phyloP scores from a whole-genome alignment of 2,113 vertebrate genomes.

The Pionites leucogaster region DNA sequence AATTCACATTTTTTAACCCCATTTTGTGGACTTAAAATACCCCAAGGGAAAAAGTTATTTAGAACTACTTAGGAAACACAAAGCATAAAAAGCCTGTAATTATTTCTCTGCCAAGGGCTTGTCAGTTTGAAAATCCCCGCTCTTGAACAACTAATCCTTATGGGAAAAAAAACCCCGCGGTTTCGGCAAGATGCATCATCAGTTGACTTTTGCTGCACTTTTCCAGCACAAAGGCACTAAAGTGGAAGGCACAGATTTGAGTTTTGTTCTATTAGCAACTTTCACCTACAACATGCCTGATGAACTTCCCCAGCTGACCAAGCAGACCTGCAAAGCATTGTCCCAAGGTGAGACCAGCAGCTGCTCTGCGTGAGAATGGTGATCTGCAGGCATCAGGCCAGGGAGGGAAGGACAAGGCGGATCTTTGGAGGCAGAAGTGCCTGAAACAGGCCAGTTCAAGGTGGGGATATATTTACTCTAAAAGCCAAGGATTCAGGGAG shows the following conservation, averaged over 20 bases:
- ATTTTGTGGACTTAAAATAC: constrained; percentile 2
- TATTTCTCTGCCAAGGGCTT: constrained; percentile 68
- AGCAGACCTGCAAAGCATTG: background rate
- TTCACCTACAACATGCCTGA: background rate
- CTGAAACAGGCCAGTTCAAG: background rate
- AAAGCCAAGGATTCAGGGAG: constrained; percentile 32
- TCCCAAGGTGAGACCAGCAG: background rate
- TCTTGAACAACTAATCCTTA: constrained; percentile 61
- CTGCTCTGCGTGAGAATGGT: background rate
- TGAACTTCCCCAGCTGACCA: rapidly evolving
- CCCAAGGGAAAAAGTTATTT: constrained; percentile 45
- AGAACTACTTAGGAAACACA: constrained; percentile 57
- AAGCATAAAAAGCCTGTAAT: constrained; percentile 56
- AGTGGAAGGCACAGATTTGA: background rate
- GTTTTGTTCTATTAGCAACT: background rate
- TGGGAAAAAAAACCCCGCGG: background rate
- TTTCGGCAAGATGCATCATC: background rate
- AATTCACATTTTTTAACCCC: background rate
- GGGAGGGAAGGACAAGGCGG: background rate
- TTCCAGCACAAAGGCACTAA: background rate
- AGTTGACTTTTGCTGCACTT: background rate
- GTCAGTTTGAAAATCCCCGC: constrained; percentile 61
- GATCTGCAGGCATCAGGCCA: background rate
- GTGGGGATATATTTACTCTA: background rate
- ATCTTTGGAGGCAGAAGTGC: background rate